A percentile compares a stretch with the other conserved stretches of the same genome.
phyloP scores from a whole-genome alignment of 2,113 vertebrate genomes.

The Apaloderma vittatum region DNA sequence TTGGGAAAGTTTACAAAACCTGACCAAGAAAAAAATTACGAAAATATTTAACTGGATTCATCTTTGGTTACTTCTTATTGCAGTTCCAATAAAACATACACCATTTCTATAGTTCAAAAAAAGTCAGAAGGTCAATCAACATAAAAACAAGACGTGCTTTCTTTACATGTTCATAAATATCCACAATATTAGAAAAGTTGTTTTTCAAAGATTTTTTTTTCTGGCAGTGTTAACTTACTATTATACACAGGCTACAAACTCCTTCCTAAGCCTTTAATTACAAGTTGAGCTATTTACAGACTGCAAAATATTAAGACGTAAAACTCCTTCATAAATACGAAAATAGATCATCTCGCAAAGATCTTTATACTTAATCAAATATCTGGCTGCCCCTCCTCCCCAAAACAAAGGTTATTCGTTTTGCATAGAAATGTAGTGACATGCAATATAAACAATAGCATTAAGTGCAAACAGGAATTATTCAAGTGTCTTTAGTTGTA shows the following conservation, averaged over 20 bases:
- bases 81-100: conserved; percentile 76
- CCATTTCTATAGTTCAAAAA: conserved; percentile 62
- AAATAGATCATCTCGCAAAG: conserved; percentile 88
- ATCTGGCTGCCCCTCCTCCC: conserved; percentile 76
- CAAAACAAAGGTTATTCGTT: conserved; percentile 67
- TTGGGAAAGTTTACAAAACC: conserved; percentile 81
- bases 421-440: conserved; percentile 97
- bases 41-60: conserved; percentile 82
- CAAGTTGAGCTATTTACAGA: conserved; percentile 83
- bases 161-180: conserved; percentile 79
- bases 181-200: conserved; percentile 75
- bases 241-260: conserved; percentile 73
- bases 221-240: conserved; percentile 78
- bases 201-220: conserved; percentile 68
- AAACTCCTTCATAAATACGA: conserved; percentile 92
- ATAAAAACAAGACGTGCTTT: conserved; percentile 73
- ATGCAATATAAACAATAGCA: conserved; percentile 80
- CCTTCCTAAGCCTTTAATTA: conserved; percentile 83
- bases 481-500: conserved; percentile 85
- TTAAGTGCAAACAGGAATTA: conserved; percentile 87
- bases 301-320: conserved; percentile 90
- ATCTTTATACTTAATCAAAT: conserved; percentile 84
- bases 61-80: conserved; percentile 89
- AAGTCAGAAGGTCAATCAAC: conserved; percentile 75
- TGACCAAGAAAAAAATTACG: conserved; percentile 81